Evolutionary conservation across 2,888 invertebrate genomes (phyloP), one percentile per base, ranked within the genome.

Genomic region (Pammene aurita): DNA sequence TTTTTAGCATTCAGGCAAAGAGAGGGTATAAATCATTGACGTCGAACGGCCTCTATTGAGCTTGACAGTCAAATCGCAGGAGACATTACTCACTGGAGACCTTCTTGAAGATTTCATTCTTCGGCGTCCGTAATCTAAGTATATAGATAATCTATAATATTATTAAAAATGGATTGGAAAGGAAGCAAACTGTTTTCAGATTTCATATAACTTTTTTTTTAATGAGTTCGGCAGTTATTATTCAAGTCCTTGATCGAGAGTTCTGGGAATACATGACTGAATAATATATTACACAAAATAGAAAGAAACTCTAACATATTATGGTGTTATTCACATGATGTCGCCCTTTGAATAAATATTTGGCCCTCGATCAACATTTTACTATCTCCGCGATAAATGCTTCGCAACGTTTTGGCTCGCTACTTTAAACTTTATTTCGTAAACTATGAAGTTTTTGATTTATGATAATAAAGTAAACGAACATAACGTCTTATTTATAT

Each of bases 71-170:
- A 81, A 83, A 84, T 85, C 84, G 81, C 79, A 77, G 76, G 77
- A 78, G 81, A 77, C 84, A 86, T 86, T 84, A 85, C 78, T 85
- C 84, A 86, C 83, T 80, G 80, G 81, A 80, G 81, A 81, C 81
- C 76, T 76, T 75, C 70, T 72, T 74, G 78, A 80, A 54, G 58
- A 0, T 18, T 62, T 48, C 35, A 57, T 68, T 52, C 42, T 57
- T 66, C 48, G 57, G 10, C 16, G 38, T 44, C 52, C n/a, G 11
- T 52, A 44, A 54, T 52, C 54, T 61, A 55, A 38, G 42, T 63
- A 42, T 34, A 16, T 16, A 16, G 13, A 13, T 42, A 48, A 66
- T 44, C 34, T 34, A 62, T 42, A 41, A 50, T 14, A 62, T 57
- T 34, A 38, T 38, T 26, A 2, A 26, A 26, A 2, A 26, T 4